Base-by-base conservation (phyloP, 2,888 invertebrate genomes). In the Caenorhabditis becei region DNA sequence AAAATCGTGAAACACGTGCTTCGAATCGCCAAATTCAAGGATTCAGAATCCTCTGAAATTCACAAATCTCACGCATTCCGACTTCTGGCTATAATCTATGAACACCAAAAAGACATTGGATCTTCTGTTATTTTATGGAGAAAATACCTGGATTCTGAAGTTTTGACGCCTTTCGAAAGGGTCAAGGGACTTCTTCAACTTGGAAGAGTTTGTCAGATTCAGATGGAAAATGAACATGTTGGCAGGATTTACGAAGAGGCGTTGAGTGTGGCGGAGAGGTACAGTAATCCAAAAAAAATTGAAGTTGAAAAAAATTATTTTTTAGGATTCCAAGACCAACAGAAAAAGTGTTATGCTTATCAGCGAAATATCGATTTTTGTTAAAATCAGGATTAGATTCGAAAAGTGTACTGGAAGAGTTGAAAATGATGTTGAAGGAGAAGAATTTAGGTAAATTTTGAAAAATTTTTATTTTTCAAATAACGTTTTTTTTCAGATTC, bases 1-100 rank as follows among this genome's bases (percentile, higher is more conserved):
- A 80, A 80, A 80, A 70, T 75, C 14, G 80, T 69, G 14, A 80
- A 80, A 69, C 49, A 59, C 26, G 58, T 80, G 7, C 59, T 74
- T 1, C 49, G 66, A 37, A 11, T 59, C 16, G 20, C 32, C 5
- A 65, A 56, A 28, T 41, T 44, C 24, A 3, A 24, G 5, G 37
- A 20, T 0, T 35, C 49, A 4, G 28, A 24, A 11, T 18, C 37
- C 7, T 16, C 18, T 0, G 37, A 72, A 20, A 47, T 66, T 10
- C 70, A 65, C 16, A 65, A 83, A 66, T 54, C 66, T 2, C 67
- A 77, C 18, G 74, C 82, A 24, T 71, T 78, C 23, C 49, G 78
- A 14, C 75, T 84, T 2, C 47, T 84, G 18, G 84, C 82, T 0
- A 72, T 79, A 2, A 75, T 72, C 32, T 84, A 84, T 56, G 82